Base-by-base conservation (phyloP, 2,888 invertebrate species). In the Seira musarum region DNA sequence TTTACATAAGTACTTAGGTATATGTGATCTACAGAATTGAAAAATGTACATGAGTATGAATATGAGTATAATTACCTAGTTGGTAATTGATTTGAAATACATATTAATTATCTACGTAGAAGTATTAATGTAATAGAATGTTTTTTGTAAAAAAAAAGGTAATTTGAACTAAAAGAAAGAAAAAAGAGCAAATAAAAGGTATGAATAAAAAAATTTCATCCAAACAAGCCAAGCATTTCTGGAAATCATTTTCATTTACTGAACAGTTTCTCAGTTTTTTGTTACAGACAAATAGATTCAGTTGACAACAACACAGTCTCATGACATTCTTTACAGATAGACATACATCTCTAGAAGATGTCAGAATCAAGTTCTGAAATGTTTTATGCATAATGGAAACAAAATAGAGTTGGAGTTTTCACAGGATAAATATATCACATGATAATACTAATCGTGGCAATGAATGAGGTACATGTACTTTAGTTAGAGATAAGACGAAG, bases 341-440 rank as follows among this genome's bases (percentile, higher is more conserved):
- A 6, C 13, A 40, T 40, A 53, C 17, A 53, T 53, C 15, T 13
- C 53, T 53, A 17, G 53, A 53, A 30, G 30, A 30, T 8, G 30
- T 2, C 30, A 8, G 30, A 30, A 30, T 30, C 8, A 30, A 5
- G 30, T 30, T 8, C 30, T 30, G n/a, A n/a, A n/a, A n/a, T 30
- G 8, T 53, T 53, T 8, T 53, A 15, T 53, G 6, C 13, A 40
- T 40, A 30, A 8, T 30, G 8, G 8, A 30, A 30, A 30, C 8
- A 30, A 30, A 30, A 30, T 30, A 5, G 30, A 30, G 30, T 30
- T 30, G 30, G 8, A 30, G 8, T 30, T n/a, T 40, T 53, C 6
- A 53, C 53, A 53, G 53, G 53, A n/a, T 15, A 53, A 53, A 53
- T 53, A 53, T 53, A 53, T 53, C 53, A 53, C 53, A 53, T 53